Percentiles rank a stretch among this genome's conserved stretches.
Evolutionary conservation across 2,113 vertebrate genomes (phyloP).

Genomic region (Chitala chitala): DNA sequence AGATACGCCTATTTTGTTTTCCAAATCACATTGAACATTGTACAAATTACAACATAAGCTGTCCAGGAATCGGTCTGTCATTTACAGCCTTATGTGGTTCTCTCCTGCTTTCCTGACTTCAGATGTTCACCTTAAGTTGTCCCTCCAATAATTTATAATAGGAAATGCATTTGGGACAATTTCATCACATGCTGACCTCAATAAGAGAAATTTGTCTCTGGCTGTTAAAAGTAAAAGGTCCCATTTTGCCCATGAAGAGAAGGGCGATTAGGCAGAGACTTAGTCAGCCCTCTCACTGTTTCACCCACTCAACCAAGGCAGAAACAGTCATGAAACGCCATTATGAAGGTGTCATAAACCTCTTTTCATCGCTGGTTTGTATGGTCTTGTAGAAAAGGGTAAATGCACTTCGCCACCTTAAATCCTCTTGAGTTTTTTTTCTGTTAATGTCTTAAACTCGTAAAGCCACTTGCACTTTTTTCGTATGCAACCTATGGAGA

Average conservation of each 20-base stretch:
- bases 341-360: constrained; percentile 58
- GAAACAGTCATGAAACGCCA: constrained; percentile 54
- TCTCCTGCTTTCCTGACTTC: not conserved
- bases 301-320: constrained; percentile 48
- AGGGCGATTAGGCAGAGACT: constrained; percentile 56
- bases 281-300: constrained; percentile 56
- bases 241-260: constrained; percentile 47
- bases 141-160: not conserved
- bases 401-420: constrained; percentile 55
- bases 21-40: not conserved
- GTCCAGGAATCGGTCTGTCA: not conserved
- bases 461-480: constrained; percentile 51
- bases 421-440: constrained; percentile 56
- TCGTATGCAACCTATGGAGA: not conserved
- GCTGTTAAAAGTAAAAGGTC: constrained; percentile 26
- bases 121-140: constrained; percentile 9
- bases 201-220: not conserved
- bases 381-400: constrained; percentile 63
- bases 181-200: constrained; percentile 7
- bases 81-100: not conserved
- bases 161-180: not conserved
- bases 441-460: constrained; percentile 48
- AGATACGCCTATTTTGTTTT: not conserved
- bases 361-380: constrained; percentile 61
- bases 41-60: too few species aligned